These are phyloP conservation scores for Acanthosepion pharaonis DNA, from an alignment of 2,888 invertebrate genomes.

Conservation along the genomic window DNA sequence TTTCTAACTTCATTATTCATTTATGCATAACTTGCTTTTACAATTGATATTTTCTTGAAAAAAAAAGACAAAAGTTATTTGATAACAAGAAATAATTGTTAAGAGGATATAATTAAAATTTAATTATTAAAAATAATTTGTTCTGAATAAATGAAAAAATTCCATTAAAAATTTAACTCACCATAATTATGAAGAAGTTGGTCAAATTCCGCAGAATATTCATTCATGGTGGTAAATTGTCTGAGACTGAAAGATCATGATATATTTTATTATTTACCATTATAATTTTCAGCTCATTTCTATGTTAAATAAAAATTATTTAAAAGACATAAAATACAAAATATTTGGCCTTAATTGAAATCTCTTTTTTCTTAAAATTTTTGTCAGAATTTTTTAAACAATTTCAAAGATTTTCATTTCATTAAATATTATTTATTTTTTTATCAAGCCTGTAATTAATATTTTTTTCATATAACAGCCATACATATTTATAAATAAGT, in stretches of 20 bases:
- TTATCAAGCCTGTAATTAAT: no score
- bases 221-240: background rate
- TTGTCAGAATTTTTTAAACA: no score
- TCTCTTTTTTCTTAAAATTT: no score
- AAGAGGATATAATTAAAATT: background rate
- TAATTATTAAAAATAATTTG: background rate
- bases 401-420: no score
- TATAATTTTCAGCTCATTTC: background rate
- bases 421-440: no score
- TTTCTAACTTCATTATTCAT: background rate
- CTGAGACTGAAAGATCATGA: constrained; percentile 81
- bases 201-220: background rate
- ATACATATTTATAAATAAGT: no score
- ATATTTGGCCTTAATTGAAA: no score
- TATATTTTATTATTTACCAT: background rate
- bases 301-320: background rate
- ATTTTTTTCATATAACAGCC: no score
- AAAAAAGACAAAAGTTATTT: background rate
- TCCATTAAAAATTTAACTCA: background rate
- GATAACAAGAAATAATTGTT: background rate
- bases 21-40: background rate
- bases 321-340: no score
- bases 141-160: background rate
- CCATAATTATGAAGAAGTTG: constrained; percentile 12
- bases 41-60: background rate